A percentile compares a stretch with the other conserved stretches of the same genome.
Conservation (phyloP, 64 coral and sea anemone species). For the Montipora foliosa region DNA sequence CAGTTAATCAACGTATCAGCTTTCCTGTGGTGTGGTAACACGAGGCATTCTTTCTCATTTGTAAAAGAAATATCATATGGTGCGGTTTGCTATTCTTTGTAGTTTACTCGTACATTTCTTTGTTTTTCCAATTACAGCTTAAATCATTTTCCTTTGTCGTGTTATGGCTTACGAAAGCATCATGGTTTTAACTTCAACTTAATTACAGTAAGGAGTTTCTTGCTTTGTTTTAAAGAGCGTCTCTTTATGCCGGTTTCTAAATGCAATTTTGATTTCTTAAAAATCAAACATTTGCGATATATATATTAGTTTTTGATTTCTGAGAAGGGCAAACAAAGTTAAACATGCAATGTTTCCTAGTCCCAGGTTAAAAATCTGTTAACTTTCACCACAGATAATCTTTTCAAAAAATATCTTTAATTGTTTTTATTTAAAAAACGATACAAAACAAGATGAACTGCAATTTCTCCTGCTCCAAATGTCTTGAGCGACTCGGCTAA, state of each 20-base stretch:
- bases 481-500: neutral
- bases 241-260: constrained; percentile 23
- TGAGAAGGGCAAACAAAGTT: constrained; percentile 1
- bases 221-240: neutral
- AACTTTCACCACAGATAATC: neutral
- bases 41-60: neutral
- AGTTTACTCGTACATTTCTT: neutral
- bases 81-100: too few relatives aligned
- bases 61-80: neutral
- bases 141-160: constrained; percentile 28
- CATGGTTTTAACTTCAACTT: neutral
- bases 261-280: constrained; percentile 43
- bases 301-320: constrained; percentile 48
- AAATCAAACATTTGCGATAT: constrained; percentile 38
- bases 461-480: neutral
- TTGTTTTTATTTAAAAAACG: neutral
- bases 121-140: constrained; percentile 17
- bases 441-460: neutral
- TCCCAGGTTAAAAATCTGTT: neutral
- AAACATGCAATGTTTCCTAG: neutral
- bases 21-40: neutral
- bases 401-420: neutral
- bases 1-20: neutral
- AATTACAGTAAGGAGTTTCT: neutral
- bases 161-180: neutral